Evolutionary conservation across 2,113 vertebrate species (phyloP), one percentile per base, ranked within the genome.

Genomic region (Girardinichthys multiradiatus): DNA sequence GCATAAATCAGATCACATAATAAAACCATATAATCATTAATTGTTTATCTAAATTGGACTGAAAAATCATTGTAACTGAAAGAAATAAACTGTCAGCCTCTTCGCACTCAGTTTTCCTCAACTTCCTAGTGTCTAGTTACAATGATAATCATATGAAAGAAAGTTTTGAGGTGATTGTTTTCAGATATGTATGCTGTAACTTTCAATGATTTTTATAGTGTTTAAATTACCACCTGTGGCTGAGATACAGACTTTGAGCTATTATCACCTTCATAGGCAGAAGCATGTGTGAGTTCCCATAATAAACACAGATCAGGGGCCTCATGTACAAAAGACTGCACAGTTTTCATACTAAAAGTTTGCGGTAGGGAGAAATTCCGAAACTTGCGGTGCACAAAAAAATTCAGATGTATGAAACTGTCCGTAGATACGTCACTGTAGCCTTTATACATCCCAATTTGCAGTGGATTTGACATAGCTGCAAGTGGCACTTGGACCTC

Each of bases 261-360:
- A 51, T 67, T 66, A 26, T 65, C 71, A 72, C 76, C 29, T 77
- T 75, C 58, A 62, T 17, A 76, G 66, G 24, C 57, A 45, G 24
- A 37, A 35, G 57, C 28, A 45, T 8, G 27, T 9, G 4, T 0
- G 30, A 11, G 33, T 58, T 60, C 39, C 30, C 54, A 54, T 57
- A 76, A 78, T 63, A 24, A 64, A 59, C 64, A 85, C 76, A 28
- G 24, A 74, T 63, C n/a, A n/a, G n/a, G n/a, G n/a, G n/a, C n/a
- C n/a, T n/a, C n/a, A n/a, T n/a, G n/a, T n/a, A n/a, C n/a, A n/a
- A n/a, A n/a, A n/a, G n/a, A n/a, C n/a, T n/a, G n/a, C n/a, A n/a
- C n/a, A n/a, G n/a, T n/a, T n/a, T n/a, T n/a, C n/a, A n/a, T n/a
- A n/a, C n/a, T n/a, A n/a, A n/a, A n/a, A n/a, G n/a, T n/a, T n/a